Evolutionary conservation across 2,888 invertebrate genomes (phyloP).

Genomic region (Volucella inflata): DNA sequence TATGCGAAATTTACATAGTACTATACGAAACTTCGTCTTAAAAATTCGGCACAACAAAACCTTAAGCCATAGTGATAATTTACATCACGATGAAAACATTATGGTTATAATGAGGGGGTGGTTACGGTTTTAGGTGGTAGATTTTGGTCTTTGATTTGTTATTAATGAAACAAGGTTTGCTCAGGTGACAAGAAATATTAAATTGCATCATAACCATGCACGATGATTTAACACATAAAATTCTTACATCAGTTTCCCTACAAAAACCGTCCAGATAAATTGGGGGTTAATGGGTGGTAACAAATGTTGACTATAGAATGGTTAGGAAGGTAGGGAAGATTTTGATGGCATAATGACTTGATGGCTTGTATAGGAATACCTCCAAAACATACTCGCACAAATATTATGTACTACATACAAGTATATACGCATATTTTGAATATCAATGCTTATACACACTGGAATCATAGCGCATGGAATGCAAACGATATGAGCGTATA

Average conservation of each 20-base stretch:
- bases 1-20: too few relatives aligned
- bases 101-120: not conserved
- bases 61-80: not conserved
- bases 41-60: constrained; percentile 1
- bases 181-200: constrained; percentile 28
- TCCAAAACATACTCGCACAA: constrained; percentile 20
- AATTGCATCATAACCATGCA: constrained; percentile 16
- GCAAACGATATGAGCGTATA: not conserved
- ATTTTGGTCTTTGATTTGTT: constrained; percentile 25
- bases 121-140: too few relatives aligned
- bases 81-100: not conserved
- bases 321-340: constrained; percentile 8
- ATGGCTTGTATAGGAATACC: constrained; percentile 40
- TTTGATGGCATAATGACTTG: constrained; percentile 58
- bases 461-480: not conserved
- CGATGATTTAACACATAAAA: not conserved
- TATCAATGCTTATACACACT: not conserved
- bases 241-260: not conserved
- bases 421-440: constrained; percentile 35
- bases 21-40: not conserved
- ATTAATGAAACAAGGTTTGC: constrained; percentile 16
- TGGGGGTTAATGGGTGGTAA: too few relatives aligned
- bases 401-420: too few relatives aligned
- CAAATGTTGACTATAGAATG: not conserved
- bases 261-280: not conserved